phyloP scores from a whole-genome alignment of 2,113 vertebrate genomes.

The Macrotis lagotis region DNA sequence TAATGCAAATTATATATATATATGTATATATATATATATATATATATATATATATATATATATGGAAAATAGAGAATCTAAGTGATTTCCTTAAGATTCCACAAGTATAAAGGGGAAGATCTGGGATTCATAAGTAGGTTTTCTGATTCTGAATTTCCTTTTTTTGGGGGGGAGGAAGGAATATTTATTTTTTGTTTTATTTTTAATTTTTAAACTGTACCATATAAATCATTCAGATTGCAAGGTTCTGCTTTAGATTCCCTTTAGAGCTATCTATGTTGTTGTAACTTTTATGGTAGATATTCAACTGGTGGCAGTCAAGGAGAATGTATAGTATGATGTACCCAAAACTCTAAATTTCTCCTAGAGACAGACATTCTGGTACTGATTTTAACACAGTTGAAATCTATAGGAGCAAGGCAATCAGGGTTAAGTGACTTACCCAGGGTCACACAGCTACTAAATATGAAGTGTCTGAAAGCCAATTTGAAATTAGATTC shows the following conservation, averaged over 20 bases:
- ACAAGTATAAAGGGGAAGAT: not conserved
- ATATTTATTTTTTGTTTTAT: not conserved
- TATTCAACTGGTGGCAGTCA: not conserved
- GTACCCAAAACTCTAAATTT: not conserved
- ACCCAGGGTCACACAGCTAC: too few relatives aligned
- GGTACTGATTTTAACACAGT: not conserved
- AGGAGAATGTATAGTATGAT: not conserved
- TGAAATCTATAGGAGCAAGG: not conserved
- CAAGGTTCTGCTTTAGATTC: not conserved
- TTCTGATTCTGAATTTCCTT: not conserved
- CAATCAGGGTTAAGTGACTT: too few relatives aligned
- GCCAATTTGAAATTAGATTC: too few relatives aligned
- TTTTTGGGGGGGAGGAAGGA: not conserved
- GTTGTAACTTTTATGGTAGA: too few relatives aligned
- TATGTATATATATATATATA: too few relatives aligned
- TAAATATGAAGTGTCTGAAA: too few relatives aligned
- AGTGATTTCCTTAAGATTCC: not conserved
- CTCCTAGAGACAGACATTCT: not conserved
- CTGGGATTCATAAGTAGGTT: not conserved
- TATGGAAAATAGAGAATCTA: not conserved
- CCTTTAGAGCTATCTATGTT: not conserved
- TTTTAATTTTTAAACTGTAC: not conserved
- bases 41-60: too few relatives aligned
- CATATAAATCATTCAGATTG: not conserved
- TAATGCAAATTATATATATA: not conserved